Percentiles rank a stretch among this genome's conserved stretches.
phyloP scores from a whole-genome alignment of 2,888 invertebrate genomes.

The Phania funesta region DNA sequence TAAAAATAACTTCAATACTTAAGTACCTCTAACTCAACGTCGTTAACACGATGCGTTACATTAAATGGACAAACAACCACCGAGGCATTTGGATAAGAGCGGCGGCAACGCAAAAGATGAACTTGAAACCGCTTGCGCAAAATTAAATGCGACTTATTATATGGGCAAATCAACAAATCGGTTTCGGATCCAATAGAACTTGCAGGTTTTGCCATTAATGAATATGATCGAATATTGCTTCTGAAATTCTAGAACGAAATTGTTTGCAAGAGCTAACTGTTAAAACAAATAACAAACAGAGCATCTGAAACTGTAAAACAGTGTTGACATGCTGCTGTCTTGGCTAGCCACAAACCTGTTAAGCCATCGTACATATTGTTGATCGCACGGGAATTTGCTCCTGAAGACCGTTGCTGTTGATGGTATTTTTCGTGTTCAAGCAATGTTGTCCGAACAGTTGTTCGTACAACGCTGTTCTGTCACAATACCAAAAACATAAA shows the following conservation, averaged over 20 bases:
- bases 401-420: no score
- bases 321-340: no score
- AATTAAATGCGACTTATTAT: conserved; percentile 79
- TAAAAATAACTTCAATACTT: conserved; percentile 30
- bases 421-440: no score
- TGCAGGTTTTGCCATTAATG: conserved; percentile 49
- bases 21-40: conserved; percentile 67
- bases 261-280: conserved; percentile 32
- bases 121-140: conserved; percentile 68
- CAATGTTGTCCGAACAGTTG: no score
- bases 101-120: conserved; percentile 69
- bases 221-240: no score
- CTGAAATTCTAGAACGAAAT: no score
- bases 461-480: no score
- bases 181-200: conserved; percentile 61
- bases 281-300: neutral
- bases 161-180: conserved; percentile 81
- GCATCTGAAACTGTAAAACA: neutral
- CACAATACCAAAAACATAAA: no score
- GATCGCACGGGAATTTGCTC: no score
- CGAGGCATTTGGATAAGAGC: conserved; percentile 59
- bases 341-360: no score
- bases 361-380: no score
- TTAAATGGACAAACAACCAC: conserved; percentile 69
- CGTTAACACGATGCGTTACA: conserved; percentile 67